phyloP scores from a whole-genome alignment of 1,140 invertebrate species.

The Anadara kagoshimensis region DNA sequence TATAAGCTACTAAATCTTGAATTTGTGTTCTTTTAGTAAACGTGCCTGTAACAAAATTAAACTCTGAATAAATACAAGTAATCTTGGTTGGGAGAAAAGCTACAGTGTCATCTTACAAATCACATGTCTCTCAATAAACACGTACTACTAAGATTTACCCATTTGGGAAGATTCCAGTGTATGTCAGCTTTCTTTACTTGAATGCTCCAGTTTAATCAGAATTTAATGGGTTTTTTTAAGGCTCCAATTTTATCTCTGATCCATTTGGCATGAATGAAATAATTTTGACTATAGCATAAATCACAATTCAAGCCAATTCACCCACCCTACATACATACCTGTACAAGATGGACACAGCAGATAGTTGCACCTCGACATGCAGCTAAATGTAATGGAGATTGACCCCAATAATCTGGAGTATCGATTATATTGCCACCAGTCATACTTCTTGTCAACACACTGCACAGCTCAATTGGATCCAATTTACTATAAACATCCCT shows the following conservation, averaged over 20 bases:
- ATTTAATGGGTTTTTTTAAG: neutral
- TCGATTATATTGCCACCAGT: constrained; percentile 64
- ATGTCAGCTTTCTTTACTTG: neutral
- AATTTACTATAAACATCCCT: constrained; percentile 30
- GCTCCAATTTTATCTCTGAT: too few relatives aligned
- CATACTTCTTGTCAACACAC: constrained; percentile 69
- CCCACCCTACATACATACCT: constrained; percentile 51
- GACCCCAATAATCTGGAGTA: constrained; percentile 68
- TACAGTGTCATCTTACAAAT: too few relatives aligned
- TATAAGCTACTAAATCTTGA: too few relatives aligned
- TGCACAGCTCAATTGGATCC: constrained; percentile 76
- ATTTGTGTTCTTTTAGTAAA: too few relatives aligned
- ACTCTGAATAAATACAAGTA: too few relatives aligned
- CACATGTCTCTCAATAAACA: too few relatives aligned
- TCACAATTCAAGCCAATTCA: neutral
- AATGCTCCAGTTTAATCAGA: neutral
- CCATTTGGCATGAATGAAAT: neutral
- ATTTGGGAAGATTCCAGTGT: neutral
- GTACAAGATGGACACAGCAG: constrained; percentile 72
- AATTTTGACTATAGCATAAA: neutral
- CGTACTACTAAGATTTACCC: too few relatives aligned
- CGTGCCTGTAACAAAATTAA: too few relatives aligned
- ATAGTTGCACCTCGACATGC: constrained; percentile 75
- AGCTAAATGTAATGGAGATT: constrained; percentile 75
- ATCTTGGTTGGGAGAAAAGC: too few relatives aligned